Evolutionary conservation across 2,113 vertebrate genomes (phyloP), one percentile per base, ranked within the genome.

Genomic region (Illadopsis cleaveri): DNA sequence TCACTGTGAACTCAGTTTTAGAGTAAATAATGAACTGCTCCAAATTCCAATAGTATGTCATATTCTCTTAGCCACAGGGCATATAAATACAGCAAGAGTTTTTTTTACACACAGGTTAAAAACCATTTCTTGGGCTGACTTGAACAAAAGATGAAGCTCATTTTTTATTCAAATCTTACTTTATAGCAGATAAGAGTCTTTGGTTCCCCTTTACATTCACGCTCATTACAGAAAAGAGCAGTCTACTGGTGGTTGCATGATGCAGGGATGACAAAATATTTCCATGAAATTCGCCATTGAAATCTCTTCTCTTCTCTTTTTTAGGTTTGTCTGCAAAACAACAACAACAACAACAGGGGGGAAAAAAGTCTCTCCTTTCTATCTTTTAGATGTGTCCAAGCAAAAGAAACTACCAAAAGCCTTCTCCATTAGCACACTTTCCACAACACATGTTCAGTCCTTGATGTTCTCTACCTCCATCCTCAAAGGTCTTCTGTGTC

Each of bases 311-410:
- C 16, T 77, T 64, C 40, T 51, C 27, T 51, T 72, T 89, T 77
- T 48, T 64, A 57, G 10, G 22, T 10, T 71, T 44, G 21, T 31
- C 57, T 58, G 25, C 42, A 86, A 79, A 88, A 37, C 17, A 53
- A 10, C 5, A 57, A n/a, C 21, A 17, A 17, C 0, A 1, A 3
- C n/a, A n/a, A n/a, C n/a, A n/a, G n/a, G n/a, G 8, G 13, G 8
- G 7, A 2, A 13, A 14, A 11, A 17, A 38, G 5, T 17, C 10
- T 25, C 11, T 69, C 4, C 14, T 76, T 64, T 27, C 35, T 79
- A n/a, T 4, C 28, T 72, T 73, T 6, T 11, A 73, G 22, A 18
- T 42, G 5, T 45, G 4, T 15, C 16, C 33, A 58, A 66, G 21
- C 35, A 61, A 77, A 86, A 35, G 4, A 70, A 35, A 75, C 15